These are phyloP conservation scores for Lobophora halterata DNA, from an alignment of 2,888 invertebrate genomes.

Conservation along the genomic window DNA sequence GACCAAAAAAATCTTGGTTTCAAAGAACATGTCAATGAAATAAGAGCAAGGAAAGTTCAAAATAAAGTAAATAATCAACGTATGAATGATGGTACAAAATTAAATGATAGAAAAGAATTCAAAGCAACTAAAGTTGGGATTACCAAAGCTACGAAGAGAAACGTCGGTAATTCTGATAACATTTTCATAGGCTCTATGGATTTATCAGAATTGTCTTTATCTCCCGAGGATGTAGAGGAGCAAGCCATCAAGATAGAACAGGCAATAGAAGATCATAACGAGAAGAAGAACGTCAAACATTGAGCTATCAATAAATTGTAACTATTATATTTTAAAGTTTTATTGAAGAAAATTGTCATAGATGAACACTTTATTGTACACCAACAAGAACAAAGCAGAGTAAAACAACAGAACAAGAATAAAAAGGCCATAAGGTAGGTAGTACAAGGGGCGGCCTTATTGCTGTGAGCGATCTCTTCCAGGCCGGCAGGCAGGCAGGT, in stretches of 20 bases:
- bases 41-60: no score
- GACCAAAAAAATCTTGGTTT: no score
- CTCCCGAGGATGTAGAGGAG: constrained; percentile 46
- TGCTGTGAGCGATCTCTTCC: no score
- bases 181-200: constrained; percentile 24
- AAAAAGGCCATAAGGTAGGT: no score
- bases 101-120: not conserved
- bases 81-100: not conserved
- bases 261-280: constrained; percentile 47
- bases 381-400: no score
- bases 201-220: constrained; percentile 28
- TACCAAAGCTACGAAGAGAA: constrained; percentile 4
- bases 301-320: constrained; percentile 8
- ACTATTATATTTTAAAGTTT: not conserved
- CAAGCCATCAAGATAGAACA: constrained; percentile 40
- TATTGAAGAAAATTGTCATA: constrained; percentile 5
- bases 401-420: no score
- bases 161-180: constrained; percentile 9
- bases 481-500: no score
- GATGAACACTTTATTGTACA: no score
- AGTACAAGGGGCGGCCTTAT: no score
- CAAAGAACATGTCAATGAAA: no score
- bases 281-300: constrained; percentile 25
- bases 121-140: no score
- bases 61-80: no score